These are phyloP conservation scores for Margarornis squamiger DNA, from an alignment of 2,797 vertebrate species.

Conservation along the genomic window DNA sequence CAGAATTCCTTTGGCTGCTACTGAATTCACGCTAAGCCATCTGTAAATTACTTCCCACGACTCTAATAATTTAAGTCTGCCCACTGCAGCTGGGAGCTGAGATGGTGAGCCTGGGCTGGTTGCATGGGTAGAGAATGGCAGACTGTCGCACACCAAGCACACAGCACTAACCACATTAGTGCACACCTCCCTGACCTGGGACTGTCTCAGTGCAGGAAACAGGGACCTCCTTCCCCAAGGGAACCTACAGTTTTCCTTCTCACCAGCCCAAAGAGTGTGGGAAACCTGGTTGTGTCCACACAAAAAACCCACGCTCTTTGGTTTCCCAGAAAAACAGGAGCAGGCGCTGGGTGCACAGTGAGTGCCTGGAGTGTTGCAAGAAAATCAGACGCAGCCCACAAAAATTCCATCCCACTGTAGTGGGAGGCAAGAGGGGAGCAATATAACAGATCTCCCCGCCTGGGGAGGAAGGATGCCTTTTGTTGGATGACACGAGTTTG, in stretches of 20 bases:
- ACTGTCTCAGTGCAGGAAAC: neutral
- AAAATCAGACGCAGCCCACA: neutral
- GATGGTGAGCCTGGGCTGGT: accelerated
- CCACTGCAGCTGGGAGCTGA: neutral
- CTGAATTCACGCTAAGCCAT: neutral
- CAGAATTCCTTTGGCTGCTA: neutral
- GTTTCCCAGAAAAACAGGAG: neutral
- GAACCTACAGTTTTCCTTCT: neutral
- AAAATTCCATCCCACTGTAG: neutral
- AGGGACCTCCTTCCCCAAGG: neutral
- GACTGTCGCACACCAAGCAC: accelerated
- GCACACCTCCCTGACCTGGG: neutral
- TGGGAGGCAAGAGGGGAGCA: neutral
- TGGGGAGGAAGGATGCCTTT: neutral
- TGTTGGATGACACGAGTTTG: neutral
- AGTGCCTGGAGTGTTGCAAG: neutral
- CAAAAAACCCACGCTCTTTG: neutral
- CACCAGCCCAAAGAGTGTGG: neutral
- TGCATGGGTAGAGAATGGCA: neutral
- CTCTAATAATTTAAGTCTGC: neutral
- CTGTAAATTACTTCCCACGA: neutral
- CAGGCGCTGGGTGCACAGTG: accelerated
- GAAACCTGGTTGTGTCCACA: neutral
- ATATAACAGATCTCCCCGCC: neutral
- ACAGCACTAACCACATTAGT: neutral